Percentiles rank a stretch among this genome's conserved stretches.
Conservation (phyloP, 2,888 invertebrate species). For the Limenitis camilla region DNA sequence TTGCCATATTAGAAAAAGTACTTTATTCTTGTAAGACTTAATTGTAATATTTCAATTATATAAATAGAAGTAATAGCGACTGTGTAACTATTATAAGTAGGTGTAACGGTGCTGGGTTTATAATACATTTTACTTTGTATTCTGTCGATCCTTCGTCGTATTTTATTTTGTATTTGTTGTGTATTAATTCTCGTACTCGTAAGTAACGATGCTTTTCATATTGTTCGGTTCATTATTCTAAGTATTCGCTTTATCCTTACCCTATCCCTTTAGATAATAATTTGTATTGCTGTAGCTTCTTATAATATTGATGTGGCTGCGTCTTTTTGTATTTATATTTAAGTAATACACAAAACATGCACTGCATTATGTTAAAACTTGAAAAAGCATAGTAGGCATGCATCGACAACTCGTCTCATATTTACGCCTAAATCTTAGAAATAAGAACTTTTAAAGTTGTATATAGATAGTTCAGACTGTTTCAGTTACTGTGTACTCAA, state of each 20-base stretch:
- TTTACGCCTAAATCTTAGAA: no score
- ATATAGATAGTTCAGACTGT: slow-evolving; percentile 5
- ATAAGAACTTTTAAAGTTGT: no score
- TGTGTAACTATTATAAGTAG: slow-evolving; percentile 68
- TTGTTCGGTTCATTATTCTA: slow-evolving; percentile 65
- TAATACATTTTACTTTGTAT: slow-evolving; percentile 64
- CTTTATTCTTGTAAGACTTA: slow-evolving; percentile 68
- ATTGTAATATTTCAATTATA: slow-evolving; percentile 58
- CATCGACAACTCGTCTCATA: no score
- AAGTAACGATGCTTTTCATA: slow-evolving; percentile 54
- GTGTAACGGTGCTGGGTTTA: slow-evolving; percentile 71
- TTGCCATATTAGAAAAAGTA: slow-evolving; percentile 74
- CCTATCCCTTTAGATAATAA: slow-evolving; percentile 27
- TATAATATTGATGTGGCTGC: slow-evolving; percentile 31
- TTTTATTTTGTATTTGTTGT: slow-evolving; percentile 62
- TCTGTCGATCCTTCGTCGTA: slow-evolving; percentile 62
- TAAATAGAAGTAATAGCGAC: slow-evolving; percentile 54
- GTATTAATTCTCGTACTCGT: slow-evolving; percentile 56
- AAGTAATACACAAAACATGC: slow-evolving; percentile 26
- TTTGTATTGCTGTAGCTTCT: slow-evolving; percentile 26
- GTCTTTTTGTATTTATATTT: slow-evolving; percentile 26
- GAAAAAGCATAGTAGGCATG: slow-evolving; percentile 16
- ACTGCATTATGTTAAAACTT: slow-evolving; percentile 21
- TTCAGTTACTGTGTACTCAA: slow-evolving; percentile 13
- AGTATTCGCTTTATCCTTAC: slow-evolving; percentile 27